Conservation (phyloP, 2,888 invertebrate genomes). For the Pyrochroa serraticornis region DNA sequence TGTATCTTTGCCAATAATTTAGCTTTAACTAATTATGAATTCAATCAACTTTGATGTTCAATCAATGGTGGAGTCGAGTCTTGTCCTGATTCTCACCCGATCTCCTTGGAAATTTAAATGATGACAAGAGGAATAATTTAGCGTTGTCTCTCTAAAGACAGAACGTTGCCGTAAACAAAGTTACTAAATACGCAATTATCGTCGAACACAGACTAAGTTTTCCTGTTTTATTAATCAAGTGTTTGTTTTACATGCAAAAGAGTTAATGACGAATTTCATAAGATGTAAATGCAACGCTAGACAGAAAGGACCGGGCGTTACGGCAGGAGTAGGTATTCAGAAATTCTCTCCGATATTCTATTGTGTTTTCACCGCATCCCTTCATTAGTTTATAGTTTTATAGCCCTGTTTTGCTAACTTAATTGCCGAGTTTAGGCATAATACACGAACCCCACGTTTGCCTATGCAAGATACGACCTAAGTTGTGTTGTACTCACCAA, state of each 20-base stretch:
- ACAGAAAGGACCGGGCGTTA: slow-evolving; percentile 12
- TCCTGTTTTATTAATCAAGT: slow-evolving; percentile 24
- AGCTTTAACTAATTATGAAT: neutral
- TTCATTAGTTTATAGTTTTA: slow-evolving; percentile 45
- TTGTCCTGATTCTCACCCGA: no score
- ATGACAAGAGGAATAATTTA: slow-evolving; percentile 27
- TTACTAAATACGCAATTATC: slow-evolving; percentile 22
- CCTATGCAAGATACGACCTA: slow-evolving; percentile 39
- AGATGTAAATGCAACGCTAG: slow-evolving; percentile 17
- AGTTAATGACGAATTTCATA: slow-evolving; percentile 14
- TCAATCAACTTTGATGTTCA: neutral
- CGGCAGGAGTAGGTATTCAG: slow-evolving; percentile 18
- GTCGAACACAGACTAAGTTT: slow-evolving; percentile 14
- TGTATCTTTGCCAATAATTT: no score
- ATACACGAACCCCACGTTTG: slow-evolving; percentile 41
- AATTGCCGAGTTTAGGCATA: slow-evolving; percentile 43
- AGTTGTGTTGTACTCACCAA: slow-evolving; percentile 35
- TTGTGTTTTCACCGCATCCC: slow-evolving; percentile 38
- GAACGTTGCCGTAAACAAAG: slow-evolving; percentile 25
- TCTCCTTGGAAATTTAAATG: slow-evolving; percentile 27
- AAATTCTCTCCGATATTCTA: slow-evolving; percentile 34
- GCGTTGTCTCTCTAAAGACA: slow-evolving; percentile 10
- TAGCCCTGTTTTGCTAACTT: slow-evolving; percentile 42
- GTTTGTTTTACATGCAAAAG: slow-evolving; percentile 10
- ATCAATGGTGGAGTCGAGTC: slow-evolving; percentile 14